phyloP scores from a whole-genome alignment of 2,113 vertebrate genomes.

The Pseudopipra pipra region DNA sequence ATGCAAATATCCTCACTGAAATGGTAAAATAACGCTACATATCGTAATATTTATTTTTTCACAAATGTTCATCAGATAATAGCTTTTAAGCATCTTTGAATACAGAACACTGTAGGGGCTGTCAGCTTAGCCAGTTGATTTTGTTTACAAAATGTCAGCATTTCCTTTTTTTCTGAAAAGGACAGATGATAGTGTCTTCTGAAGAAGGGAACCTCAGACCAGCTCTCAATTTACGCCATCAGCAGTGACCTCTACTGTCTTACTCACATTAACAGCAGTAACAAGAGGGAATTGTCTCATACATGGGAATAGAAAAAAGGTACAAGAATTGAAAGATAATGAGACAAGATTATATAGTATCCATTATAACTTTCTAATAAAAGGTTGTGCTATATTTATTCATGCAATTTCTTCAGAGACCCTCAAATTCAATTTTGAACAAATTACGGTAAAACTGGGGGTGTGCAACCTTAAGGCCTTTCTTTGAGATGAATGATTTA shows the following conservation, averaged over 20 bases:
- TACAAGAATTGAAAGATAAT: background rate
- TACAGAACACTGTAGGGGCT: background rate
- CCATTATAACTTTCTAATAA: background rate
- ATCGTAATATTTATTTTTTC: conserved; percentile 29
- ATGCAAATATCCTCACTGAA: conserved; percentile 45
- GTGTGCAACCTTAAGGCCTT: background rate
- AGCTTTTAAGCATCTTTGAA: conserved; percentile 20
- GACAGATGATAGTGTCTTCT: conserved; percentile 13
- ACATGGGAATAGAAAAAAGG: background rate
- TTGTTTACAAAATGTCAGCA: conserved; percentile 55
- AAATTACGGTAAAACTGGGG: background rate
- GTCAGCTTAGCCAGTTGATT: conserved; percentile 19
- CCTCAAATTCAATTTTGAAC: background rate
- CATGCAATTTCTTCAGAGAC: background rate
- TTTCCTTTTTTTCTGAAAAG: conserved; percentile 38
- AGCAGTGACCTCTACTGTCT: background rate
- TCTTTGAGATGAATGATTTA: background rate
- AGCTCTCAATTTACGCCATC: background rate
- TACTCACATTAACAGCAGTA: background rate
- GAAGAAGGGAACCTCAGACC: background rate
- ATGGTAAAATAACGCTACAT: background rate
- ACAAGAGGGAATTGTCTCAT: background rate
- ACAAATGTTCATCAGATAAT: conserved; percentile 58
- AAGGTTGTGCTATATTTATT: background rate
- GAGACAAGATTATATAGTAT: background rate